A percentile compares a stretch with the other conserved stretches of the same genome.
Evolutionary conservation across 2,797 vertebrate species (phyloP).

Genomic region (Pempheris klunzingeri): DNA sequence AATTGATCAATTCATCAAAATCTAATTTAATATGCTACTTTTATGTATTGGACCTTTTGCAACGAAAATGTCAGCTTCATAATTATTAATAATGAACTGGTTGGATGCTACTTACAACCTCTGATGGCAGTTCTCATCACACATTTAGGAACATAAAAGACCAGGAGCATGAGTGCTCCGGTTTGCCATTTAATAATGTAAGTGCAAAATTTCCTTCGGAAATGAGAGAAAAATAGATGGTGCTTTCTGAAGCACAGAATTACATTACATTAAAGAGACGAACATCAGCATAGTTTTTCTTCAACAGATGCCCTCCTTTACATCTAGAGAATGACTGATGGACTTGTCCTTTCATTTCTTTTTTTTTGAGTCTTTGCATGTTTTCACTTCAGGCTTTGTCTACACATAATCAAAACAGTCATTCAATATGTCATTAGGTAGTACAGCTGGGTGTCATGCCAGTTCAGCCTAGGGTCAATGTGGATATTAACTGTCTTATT

Average conservation of each 20-base stretch:
- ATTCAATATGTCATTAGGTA: slow-evolving; percentile 63
- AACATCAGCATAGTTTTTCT: slow-evolving; percentile 33
- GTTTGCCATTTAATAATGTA: slow-evolving; percentile 16
- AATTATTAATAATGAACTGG: slow-evolving; percentile 21
- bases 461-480: slow-evolving; percentile 64
- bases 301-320: background rate
- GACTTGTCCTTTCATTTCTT: slow-evolving; percentile 9
- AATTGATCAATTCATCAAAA: slow-evolving; percentile 22
- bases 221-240: slow-evolving; percentile 25
- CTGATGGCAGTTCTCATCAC: slow-evolving; percentile 3
- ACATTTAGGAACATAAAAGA: slow-evolving; percentile 6
- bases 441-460: slow-evolving; percentile 42
- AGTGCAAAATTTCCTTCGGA: slow-evolving; percentile 1
- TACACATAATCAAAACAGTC: slow-evolving; percentile 46
- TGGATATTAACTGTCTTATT: slow-evolving; percentile 65
- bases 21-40: background rate
- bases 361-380: background rate
- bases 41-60: slow-evolving; percentile 8
- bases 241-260: slow-evolving; percentile 17
- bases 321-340: background rate
- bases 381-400: slow-evolving; percentile 28
- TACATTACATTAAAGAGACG: slow-evolving; percentile 6
- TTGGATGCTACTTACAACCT: background rate
- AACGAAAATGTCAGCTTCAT: slow-evolving; percentile 13
- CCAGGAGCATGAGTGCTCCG: slow-evolving; percentile 3